Evolutionary conservation across 1,140 invertebrate genomes (phyloP), one percentile per base, ranked within the genome.

Genomic region (Zaprionus ornatus): DNA sequence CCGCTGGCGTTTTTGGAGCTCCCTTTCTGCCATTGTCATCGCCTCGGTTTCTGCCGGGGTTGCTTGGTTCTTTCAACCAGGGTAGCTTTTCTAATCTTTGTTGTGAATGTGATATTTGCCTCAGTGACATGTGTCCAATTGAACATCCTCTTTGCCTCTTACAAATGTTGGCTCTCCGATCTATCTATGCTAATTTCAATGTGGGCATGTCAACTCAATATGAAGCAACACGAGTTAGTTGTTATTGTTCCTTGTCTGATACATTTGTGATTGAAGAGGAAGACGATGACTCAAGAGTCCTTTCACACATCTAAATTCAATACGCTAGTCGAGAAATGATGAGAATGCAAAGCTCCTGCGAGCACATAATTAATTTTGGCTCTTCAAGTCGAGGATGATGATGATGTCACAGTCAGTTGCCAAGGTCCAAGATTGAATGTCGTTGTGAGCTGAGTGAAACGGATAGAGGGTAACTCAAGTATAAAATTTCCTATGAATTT

Each of bases 1-100:
- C 25, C 57, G 52, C 45, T 50, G 70, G 54, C 12, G 29, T 52
- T 84, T 73, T 70, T 57, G 42, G 59, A 32, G 55, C 62, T 70
- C 56, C 23, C 32, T 25, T 48, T 35, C 15, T 19, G 25, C 48
- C 27, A 50, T 23, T 68, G 55, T 35, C 55, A 52, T 48, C 42
- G 77, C n/a, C n/a, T 45, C 7, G n/a, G 2, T n/a, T 9, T 9
- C 7, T n/a, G n/a, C 54, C 13, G 57, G 62, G 72, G 77, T 73
- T 55, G 60, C 25, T 75, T 35, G 17, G 27, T 15, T 10, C 15
- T 0, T 19, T 29, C 57, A 6, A 42, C 40, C 21, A 42, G 72
- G 73, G 67, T 76, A 25, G 50, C 29, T 70, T 61, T 50, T 70
- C 42, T 54, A 59, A 52, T 64, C 21, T 25, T 25, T 27, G 45